Percentiles rank a stretch among this genome's conserved stretches.
These are phyloP conservation scores for Gymnothorax javanicus DNA, from an alignment of 2,797 vertebrate species.

Conservation along the genomic window DNA sequence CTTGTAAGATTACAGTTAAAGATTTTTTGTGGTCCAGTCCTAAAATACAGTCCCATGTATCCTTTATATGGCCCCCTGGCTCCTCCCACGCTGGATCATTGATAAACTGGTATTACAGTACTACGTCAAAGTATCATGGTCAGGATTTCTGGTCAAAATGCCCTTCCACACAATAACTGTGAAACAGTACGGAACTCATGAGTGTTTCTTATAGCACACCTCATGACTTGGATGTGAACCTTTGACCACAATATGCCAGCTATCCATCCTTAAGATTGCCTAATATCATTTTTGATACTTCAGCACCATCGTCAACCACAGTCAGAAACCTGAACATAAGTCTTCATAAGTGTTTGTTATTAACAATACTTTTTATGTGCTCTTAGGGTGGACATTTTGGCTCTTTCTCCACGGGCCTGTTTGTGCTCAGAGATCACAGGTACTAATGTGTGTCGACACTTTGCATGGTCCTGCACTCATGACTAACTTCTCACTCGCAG, in stretches of 20 bases:
- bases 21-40: no score
- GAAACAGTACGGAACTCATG: no score
- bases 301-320: background rate
- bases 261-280: background rate
- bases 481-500: background rate
- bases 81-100: no score
- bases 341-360: background rate
- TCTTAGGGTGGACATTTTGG: background rate
- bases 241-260: background rate
- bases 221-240: background rate
- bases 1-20: no score
- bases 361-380: background rate
- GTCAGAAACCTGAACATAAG: background rate
- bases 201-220: background rate
- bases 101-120: no score
- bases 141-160: no score
- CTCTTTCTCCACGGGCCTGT: background rate
- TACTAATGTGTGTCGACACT: background rate
- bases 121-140: no score
- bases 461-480: background rate
- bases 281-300: background rate
- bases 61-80: no score
- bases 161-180: no score
- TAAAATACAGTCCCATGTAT: no score
- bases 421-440: background rate